Base-by-base conservation (phyloP, 2,888 invertebrate genomes). In the Aphodius granarius region DNA sequence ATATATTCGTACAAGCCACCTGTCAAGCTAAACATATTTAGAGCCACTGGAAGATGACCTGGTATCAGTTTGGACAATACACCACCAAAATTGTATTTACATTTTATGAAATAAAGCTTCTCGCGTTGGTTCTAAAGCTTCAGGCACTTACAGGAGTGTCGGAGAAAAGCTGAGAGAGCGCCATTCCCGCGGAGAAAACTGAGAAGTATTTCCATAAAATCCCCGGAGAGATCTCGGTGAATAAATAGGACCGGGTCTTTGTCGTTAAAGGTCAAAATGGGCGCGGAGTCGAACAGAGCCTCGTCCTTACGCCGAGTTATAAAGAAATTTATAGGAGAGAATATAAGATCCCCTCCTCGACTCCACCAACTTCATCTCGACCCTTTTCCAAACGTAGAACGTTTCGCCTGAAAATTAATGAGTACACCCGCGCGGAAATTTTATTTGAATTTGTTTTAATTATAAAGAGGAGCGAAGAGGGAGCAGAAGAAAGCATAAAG, bases 131-230 rank as follows among this genome's bases (percentile, higher is more conserved):
- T n/a, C n/a, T n/a, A n/a, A n/a, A n/a, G n/a, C n/a, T n/a, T n/a
- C n/a, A n/a, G 5, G 5, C 23, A 23, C 23, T 9, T 9, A 23
- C n/a, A n/a, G n/a, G 23, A 23, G 23, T 23, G 23, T 5, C 23
- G 13, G 43, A 43, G 43, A 43, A 43, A 43, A 13, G 43, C 43
- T 43, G 6, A 43, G 71, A 43, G 71, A 43, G 43, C 13, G 0
- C 43, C 43, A 43, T 9, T 9, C 43, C 43, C 43, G 43, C 68
- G 71, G 84, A 85, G 84, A 85, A 85, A 85, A 86, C 83, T 84
- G 82, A 83, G 84, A 84, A 85, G 84, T 85, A 85, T 85, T 85
- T 85, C 85, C 85, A 85, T 85, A 85, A 86, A 85, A 85, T 84
- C 86, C 83, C 85, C 85, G 76, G 43, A 75, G 85, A 83, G 86